Evolutionary conservation across 2,113 vertebrate species (phyloP).

Genomic region (Bos taurus): DNA sequence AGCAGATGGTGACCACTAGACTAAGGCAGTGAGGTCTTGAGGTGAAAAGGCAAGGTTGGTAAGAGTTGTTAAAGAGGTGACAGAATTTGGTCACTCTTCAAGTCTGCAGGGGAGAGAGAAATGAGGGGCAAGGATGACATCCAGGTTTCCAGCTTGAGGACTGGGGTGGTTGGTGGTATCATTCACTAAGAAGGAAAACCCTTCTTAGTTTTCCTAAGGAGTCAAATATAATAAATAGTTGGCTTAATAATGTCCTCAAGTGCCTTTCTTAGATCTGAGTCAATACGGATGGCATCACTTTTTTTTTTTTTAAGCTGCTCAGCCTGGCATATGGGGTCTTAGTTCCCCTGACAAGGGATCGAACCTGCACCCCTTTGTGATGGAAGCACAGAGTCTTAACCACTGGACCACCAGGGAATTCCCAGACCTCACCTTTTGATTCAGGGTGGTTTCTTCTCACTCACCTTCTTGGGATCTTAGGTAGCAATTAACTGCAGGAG

Average conservation of each 20-base stretch:
- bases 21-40: background rate
- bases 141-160: background rate
- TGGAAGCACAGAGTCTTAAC: background rate
- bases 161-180: fast-evolving
- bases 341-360: background rate
- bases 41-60: background rate
- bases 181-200: background rate
- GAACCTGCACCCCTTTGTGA: background rate
- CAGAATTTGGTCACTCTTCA: background rate
- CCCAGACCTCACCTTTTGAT: background rate
- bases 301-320: background rate
- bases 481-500: background rate
- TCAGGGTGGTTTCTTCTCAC: background rate
- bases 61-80: background rate
- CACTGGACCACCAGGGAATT: background rate
- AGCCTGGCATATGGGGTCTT: background rate
- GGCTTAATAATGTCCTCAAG: background rate
- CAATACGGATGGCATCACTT: background rate
- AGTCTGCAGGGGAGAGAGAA: background rate
- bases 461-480: background rate
- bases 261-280: background rate
- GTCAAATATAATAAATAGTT: background rate
- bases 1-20: background rate
- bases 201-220: background rate
- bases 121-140: background rate